Conservation (phyloP, 35 echinoderm and acorn worm genomes). For the Apostichopus parvimensis region DNA sequence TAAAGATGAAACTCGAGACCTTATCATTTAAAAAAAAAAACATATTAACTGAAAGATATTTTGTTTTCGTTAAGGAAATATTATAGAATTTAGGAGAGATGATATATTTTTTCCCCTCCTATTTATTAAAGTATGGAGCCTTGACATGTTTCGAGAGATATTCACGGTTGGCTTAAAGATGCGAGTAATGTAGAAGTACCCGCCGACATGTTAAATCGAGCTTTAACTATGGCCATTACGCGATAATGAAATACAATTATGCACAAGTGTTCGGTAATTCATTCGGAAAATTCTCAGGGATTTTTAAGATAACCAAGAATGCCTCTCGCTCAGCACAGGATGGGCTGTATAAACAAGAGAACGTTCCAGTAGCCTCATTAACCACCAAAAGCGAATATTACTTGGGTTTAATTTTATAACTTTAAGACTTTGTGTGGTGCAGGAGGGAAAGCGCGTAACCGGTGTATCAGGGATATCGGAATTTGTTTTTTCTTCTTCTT, state of each 20-base stretch:
- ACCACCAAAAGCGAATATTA: constrained; percentile 4
- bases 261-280: constrained; percentile 49
- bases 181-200: constrained; percentile 14
- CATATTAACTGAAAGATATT: constrained; percentile 47
- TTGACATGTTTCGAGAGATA: constrained; percentile 13
- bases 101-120: neutral
- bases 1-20: constrained; percentile 30
- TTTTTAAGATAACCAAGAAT: constrained; percentile 20
- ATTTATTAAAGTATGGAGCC: constrained; percentile 14
- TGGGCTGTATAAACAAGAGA: constrained; percentile 51
- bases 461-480: constrained; percentile 4
- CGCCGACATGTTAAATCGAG: constrained; percentile 39
- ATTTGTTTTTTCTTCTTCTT: neutral
- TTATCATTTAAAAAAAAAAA: constrained; percentile 45
- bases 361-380: constrained; percentile 17
- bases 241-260: constrained; percentile 57
- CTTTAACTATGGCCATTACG: constrained; percentile 57
- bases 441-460: neutral
- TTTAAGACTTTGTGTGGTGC: neutral
- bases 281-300: constrained; percentile 46
- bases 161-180: constrained; percentile 29
- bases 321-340: constrained; percentile 14
- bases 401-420: neutral
- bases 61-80: constrained; percentile 17
- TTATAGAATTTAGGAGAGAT: neutral